A percentile compares a stretch with the other conserved stretches of the same genome.
Conservation (phyloP, 2,113 vertebrate genomes). For the Orthochromis malagaraziensis region DNA sequence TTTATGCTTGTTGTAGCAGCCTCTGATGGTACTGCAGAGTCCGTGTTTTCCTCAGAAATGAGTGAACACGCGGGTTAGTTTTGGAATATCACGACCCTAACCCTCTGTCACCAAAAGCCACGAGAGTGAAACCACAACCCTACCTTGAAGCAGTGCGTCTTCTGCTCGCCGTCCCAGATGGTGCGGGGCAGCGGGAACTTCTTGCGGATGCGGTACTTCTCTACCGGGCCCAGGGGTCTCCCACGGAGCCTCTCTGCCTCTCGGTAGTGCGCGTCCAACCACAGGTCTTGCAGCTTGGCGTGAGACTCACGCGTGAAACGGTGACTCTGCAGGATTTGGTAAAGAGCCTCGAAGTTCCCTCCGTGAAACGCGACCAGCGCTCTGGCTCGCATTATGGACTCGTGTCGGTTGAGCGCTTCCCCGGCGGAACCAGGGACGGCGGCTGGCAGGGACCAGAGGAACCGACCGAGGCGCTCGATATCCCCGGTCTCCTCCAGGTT, state of each 20-base stretch:
- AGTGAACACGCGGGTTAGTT: not conserved
- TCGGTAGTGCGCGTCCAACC: slow-evolving; percentile 78
- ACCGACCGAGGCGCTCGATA: slow-evolving; percentile 76
- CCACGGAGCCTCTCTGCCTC: slow-evolving; percentile 76
- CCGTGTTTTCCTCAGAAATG: not conserved
- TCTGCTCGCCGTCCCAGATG: slow-evolving; percentile 81
- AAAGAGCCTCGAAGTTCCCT: slow-evolving; percentile 75
- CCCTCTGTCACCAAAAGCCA: not conserved
- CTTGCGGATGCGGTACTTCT: slow-evolving; percentile 80
- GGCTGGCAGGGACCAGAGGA: slow-evolving; percentile 76
- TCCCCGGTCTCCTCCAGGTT: slow-evolving; percentile 78
- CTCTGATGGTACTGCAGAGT: not conserved
- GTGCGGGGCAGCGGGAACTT: slow-evolving; percentile 78
- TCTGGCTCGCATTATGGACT: slow-evolving; percentile 75
- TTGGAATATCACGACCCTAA: not conserved
- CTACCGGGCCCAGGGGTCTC: slow-evolving; percentile 72
- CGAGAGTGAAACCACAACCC: not conserved
- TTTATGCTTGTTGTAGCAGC: not conserved
- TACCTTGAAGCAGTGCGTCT: slow-evolving; percentile 80
- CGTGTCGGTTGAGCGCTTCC: slow-evolving; percentile 73
- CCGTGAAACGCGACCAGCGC: slow-evolving; percentile 77
- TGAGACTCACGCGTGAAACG: slow-evolving; percentile 76
- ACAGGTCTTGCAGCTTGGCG: slow-evolving; percentile 76
- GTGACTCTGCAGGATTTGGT: slow-evolving; percentile 75
- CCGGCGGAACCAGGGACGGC: slow-evolving; percentile 67